Evolutionary conservation across 2,888 invertebrate species (phyloP).

Genomic region (Ophraella communa): DNA sequence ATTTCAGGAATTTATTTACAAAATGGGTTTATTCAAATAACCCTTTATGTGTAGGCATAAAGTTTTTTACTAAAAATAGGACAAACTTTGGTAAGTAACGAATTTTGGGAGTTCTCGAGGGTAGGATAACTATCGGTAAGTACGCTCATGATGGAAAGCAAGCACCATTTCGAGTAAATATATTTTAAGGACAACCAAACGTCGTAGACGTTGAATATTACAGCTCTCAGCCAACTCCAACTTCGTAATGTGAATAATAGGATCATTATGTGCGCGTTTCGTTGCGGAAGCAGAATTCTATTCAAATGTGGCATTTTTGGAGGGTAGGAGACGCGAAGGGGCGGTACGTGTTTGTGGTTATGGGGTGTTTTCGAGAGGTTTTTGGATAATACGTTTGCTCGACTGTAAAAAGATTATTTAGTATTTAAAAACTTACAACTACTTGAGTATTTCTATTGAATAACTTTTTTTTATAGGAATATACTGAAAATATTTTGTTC

Average conservation of each 20-base stretch:
- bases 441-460: background rate
- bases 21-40: too few relatives aligned
- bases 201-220: slow-evolving; percentile 8
- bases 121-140: background rate
- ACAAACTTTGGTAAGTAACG: too few relatives aligned
- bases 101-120: background rate
- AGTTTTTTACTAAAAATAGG: too few relatives aligned
- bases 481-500: background rate
- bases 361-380: slow-evolving; percentile 15
- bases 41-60: too few relatives aligned
- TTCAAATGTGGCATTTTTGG: slow-evolving; percentile 48
- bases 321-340: slow-evolving; percentile 14
- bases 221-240: slow-evolving; percentile 24
- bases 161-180: slow-evolving; percentile 5
- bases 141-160: background rate
- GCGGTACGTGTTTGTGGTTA: slow-evolving; percentile 18
- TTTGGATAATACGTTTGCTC: slow-evolving; percentile 2
- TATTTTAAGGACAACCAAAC: slow-evolving; percentile 5
- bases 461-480: background rate
- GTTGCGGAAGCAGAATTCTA: slow-evolving; percentile 58
- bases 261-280: slow-evolving; percentile 56
- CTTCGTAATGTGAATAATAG: slow-evolving; percentile 35
- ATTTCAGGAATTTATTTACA: too few relatives aligned
- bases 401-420: slow-evolving; percentile 20
- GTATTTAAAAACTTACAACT: slow-evolving; percentile 3